Percentiles rank a stretch among this genome's conserved stretches.
phyloP scores from a whole-genome alignment of 2,113 vertebrate species.

The Petroica traversi region DNA sequence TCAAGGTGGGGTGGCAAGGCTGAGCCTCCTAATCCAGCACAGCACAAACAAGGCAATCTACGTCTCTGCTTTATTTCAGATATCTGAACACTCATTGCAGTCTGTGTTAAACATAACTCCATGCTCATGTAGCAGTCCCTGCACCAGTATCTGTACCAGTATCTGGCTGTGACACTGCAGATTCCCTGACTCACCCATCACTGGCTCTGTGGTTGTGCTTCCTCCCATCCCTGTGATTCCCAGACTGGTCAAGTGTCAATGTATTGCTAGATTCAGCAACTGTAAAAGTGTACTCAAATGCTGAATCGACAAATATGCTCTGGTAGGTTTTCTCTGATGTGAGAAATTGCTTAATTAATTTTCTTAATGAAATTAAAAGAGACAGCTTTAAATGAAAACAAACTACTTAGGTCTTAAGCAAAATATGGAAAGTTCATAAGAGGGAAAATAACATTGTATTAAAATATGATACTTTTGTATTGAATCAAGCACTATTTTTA shows the following conservation, averaged over 20 bases:
- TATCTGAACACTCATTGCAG: not conserved
- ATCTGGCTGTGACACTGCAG: not conserved
- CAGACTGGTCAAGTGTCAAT: not conserved
- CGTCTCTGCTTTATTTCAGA: not conserved
- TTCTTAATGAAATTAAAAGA: not conserved
- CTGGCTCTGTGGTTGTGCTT: not conserved
- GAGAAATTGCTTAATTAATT: not conserved
- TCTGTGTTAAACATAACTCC: not conserved
- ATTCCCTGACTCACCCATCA: not conserved
- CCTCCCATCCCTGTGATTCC: not conserved
- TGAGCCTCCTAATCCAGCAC: not conserved
- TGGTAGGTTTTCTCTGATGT: not conserved
- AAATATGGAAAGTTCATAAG: not conserved
- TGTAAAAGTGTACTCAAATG: not conserved
- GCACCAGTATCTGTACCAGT: not conserved
- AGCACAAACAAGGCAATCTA: not conserved
- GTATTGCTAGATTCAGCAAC: not conserved
- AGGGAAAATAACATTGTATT: not conserved
- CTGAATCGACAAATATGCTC: not conserved
- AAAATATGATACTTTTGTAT: not conserved
- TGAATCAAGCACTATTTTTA: not conserved
- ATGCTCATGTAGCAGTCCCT: not conserved
- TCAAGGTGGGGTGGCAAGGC: not conserved
- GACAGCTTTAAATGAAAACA: not conserved
- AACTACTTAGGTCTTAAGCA: not conserved